Base-by-base conservation (phyloP, 2,797 vertebrate genomes). In the Diplodus puntazzo region DNA sequence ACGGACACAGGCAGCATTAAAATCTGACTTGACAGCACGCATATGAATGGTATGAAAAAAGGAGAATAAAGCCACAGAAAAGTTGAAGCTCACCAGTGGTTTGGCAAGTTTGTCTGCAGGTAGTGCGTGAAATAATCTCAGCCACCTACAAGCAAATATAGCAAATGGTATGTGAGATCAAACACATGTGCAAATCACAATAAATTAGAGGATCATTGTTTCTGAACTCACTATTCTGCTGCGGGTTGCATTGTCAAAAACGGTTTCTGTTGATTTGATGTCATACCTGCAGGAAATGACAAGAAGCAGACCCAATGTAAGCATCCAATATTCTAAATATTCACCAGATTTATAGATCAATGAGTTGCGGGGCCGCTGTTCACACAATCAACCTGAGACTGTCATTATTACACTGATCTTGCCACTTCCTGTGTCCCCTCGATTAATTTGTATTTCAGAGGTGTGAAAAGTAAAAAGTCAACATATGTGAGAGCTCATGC, bases 171-270 rank as follows among this genome's bases (percentile, higher is more conserved):
- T 16, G 16, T 54, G 39, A 69, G 17, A 6, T 60, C 43, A 60
- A 23, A 45, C 23, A 54, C 1, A 67, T 14, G 20, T 43, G 18
- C 16, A 79, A 48, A 65, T 49, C 13, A 46, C 1, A 46, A 4
- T 17, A 42, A 58, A 60, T 49, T 3, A 20, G 7, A n/a, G 46
- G 1, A n/a, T n/a, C 17, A 59, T 25, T 30, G 12, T 12, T 66
- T 46, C 5, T 59, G 43, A 20, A 97, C 98, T 97, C 92, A 99
- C 98, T 92, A 99, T 98, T 94, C 97, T 95, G 89, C 98, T 98
- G 62, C 98, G 97, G 2, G 97, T 98, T 48, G 97, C 96, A 9
- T 95, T 99, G 88, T 98, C 96, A 91, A 99, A 99, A 91, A 99
- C 94, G 0, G 96, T 96, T 50, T 97, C 97, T 90, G 96, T 97